Evolutionary conservation across 2,113 vertebrate genomes (phyloP).

Genomic region (Perca flavescens): DNA sequence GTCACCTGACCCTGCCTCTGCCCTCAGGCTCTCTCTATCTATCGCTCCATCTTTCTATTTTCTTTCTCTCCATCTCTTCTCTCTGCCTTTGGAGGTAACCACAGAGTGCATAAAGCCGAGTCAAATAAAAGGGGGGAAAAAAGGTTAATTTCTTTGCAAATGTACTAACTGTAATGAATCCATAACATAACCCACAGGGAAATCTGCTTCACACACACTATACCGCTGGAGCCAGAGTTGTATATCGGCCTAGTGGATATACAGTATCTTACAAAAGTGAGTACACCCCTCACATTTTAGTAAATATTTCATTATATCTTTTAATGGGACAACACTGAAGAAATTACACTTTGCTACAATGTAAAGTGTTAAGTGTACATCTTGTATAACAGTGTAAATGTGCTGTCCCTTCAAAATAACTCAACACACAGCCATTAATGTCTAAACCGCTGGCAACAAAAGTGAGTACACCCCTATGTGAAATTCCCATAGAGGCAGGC

Average conservation of each 20-base stretch:
- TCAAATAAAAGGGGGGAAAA: not conserved
- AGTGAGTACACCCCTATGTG: too few species aligned
- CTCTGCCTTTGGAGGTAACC: conserved; percentile 35
- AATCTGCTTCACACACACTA: conserved; percentile 33
- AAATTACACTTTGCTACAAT: too few species aligned
- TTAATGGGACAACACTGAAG: too few species aligned
- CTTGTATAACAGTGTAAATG: too few species aligned
- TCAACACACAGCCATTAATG: too few species aligned
- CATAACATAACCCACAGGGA: conserved; percentile 29
- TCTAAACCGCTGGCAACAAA: too few species aligned
- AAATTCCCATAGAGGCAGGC: too few species aligned
- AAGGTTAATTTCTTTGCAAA: not conserved
- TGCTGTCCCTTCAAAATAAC: too few species aligned
- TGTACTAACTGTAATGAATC: conserved; percentile 31
- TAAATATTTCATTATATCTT: too few species aligned
- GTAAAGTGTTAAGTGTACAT: too few species aligned
- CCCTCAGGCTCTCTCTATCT: conserved; percentile 57
- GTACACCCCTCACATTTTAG: too few species aligned
- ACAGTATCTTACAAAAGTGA: too few species aligned
- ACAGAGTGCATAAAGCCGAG: conserved; percentile 4
- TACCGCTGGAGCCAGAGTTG: conserved; percentile 15
- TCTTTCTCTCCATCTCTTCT: conserved; percentile 30
- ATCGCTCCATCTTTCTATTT: conserved; percentile 50
- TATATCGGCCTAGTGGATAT: conserved; percentile 1
- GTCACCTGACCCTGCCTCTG: conserved; percentile 81